phyloP scores from a whole-genome alignment of 2,113 vertebrate genomes.

The Ictalurus punctatus region DNA sequence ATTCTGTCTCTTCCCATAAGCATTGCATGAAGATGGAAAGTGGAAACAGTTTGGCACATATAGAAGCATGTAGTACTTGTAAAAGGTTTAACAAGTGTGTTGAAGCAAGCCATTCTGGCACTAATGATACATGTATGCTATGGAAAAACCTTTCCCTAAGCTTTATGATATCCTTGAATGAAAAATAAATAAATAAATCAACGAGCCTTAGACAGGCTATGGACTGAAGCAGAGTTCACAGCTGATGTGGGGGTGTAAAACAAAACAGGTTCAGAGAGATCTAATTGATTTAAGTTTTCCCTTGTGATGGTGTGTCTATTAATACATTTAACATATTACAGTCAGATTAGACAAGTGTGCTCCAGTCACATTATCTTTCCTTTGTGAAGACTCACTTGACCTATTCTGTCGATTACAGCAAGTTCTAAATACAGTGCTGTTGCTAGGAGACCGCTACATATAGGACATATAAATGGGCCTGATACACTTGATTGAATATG shows the following conservation, averaged over 20 bases:
- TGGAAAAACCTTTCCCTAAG: background rate
- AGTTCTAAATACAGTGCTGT: constrained; percentile 70
- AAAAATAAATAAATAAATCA: background rate
- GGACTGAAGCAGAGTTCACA: background rate
- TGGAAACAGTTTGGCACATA: background rate
- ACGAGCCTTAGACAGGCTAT: background rate
- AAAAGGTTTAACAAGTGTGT: background rate
- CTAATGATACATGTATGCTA: background rate
- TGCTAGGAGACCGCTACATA: constrained; percentile 68
- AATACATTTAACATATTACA: constrained; percentile 36
- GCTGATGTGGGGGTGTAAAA: background rate
- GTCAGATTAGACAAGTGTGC: constrained; percentile 26
- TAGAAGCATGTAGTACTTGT: background rate
- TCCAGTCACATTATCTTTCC: constrained; percentile 51
- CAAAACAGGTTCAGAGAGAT: constrained; percentile 5
- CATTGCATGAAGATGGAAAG: background rate
- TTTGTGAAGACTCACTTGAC: constrained; percentile 60
- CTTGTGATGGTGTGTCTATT: constrained; percentile 33
- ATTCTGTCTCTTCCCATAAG: background rate
- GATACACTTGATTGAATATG: constrained; percentile 28
- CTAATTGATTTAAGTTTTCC: constrained; percentile 14
- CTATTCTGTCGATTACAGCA: constrained; percentile 57
- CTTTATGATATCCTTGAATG: background rate
- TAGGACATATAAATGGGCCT: constrained; percentile 42
- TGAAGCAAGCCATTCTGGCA: background rate